These are phyloP conservation scores for Chrysochloris asiatica DNA, from an alignment of 2,113 vertebrate genomes.

Conservation along the genomic window DNA sequence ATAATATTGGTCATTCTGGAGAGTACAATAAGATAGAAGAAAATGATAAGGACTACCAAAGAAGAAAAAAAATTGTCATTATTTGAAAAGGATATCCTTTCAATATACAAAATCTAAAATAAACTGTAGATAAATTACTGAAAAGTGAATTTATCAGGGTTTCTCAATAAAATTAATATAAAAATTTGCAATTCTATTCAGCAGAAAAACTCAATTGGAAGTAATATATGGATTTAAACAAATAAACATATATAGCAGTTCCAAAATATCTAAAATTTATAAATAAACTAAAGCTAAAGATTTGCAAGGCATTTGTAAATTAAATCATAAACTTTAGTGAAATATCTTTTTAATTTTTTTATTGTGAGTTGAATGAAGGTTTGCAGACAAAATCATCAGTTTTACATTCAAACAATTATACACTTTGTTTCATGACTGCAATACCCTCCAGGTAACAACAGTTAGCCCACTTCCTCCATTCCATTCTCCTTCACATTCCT, in stretches of 20 bases:
- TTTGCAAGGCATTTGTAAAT: background rate
- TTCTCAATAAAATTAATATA: background rate
- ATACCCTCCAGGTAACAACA: too few species aligned
- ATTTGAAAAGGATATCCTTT: background rate
- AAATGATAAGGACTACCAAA: too few species aligned
- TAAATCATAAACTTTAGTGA: background rate
- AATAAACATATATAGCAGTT: background rate
- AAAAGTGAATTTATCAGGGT: background rate
- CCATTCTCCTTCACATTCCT: too few species aligned
- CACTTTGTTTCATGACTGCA: too few species aligned
- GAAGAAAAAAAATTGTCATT: background rate
- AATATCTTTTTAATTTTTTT: too few species aligned
- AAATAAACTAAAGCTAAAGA: background rate
- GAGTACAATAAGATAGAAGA: rapidly evolving
- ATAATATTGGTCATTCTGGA: too few species aligned
- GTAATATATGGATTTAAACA: background rate
- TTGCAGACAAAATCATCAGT: too few species aligned
- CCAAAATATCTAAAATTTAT: background rate
- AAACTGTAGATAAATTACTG: background rate
- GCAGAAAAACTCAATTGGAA: background rate
- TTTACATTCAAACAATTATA: too few species aligned
- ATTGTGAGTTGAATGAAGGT: too few species aligned
- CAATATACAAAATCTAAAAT: background rate
- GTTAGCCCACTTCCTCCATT: too few species aligned
- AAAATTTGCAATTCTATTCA: background rate